Percentiles rank a stretch among this genome's conserved stretches.
Evolutionary conservation across 2,797 vertebrate species (phyloP).

Genomic region (Parotocinclus haroldoi): DNA sequence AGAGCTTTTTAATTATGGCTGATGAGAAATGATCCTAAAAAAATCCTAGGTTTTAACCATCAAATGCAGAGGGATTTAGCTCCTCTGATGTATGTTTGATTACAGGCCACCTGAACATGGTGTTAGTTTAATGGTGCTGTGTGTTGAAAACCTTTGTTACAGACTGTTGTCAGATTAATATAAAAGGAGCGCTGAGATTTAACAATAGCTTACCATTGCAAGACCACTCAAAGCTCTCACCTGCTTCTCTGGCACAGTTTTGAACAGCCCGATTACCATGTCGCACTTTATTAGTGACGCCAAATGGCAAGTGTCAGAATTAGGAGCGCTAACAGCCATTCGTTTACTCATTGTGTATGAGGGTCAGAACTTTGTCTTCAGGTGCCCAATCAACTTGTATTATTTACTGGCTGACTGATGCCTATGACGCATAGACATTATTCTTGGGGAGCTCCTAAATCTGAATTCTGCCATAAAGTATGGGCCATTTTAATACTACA

Average conservation of each 20-base stretch:
- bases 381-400: no score
- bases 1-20: background rate
- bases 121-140: slow-evolving; percentile 11
- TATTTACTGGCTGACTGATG: no score
- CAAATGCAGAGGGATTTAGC: slow-evolving; percentile 10
- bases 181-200: slow-evolving; percentile 10
- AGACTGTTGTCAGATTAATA: slow-evolving; percentile 14
- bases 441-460: no score
- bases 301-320: slow-evolving; percentile 36
- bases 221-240: slow-evolving; percentile 27
- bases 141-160: slow-evolving; percentile 1
- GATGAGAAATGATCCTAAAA: background rate
- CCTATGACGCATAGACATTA: no score
- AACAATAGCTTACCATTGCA: slow-evolving; percentile 4
- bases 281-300: slow-evolving; percentile 6
- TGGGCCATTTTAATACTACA: no score
- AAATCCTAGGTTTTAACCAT: slow-evolving; percentile 12
- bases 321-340: slow-evolving; percentile 9
- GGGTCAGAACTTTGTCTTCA: slow-evolving; percentile 19
- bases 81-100: slow-evolving; percentile 24
- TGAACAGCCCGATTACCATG: slow-evolving; percentile 12
- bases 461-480: no score
- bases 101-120: slow-evolving; percentile 8
- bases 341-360: slow-evolving; percentile 10
- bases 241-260: slow-evolving; percentile 36